A percentile compares a stretch with the other conserved stretches of the same genome.
These are phyloP conservation scores for Euproctis similis DNA, from an alignment of 2,888 invertebrate species.

Conservation along the genomic window DNA sequence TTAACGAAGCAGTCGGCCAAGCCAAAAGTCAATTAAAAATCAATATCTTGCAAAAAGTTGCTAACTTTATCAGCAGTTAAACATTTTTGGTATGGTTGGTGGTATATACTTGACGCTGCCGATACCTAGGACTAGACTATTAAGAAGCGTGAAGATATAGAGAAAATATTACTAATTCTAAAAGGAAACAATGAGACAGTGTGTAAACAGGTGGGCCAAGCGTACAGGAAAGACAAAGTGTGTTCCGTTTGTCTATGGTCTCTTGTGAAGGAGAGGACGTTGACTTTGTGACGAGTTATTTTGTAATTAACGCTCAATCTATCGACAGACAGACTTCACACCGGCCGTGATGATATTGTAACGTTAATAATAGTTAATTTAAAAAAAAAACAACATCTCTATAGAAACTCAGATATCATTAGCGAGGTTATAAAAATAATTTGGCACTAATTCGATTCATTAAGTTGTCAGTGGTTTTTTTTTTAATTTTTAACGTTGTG, in stretches of 20 bases:
- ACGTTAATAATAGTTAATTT: too few relatives aligned
- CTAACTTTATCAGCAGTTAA: too few relatives aligned
- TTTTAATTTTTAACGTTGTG: slow-evolving; percentile 22
- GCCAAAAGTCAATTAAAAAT: too few relatives aligned
- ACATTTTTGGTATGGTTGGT: too few relatives aligned
- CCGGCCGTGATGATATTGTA: slow-evolving; percentile 27
- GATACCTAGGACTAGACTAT: too few relatives aligned
- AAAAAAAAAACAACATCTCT: slow-evolving; percentile 29
- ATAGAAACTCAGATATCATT: slow-evolving; percentile 33
- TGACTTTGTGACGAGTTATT: slow-evolving; percentile 44
- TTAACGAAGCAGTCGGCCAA: too few relatives aligned
- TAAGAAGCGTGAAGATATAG: too few relatives aligned
- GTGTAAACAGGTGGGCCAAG: slow-evolving; percentile 15
- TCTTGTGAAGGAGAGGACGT: slow-evolving; percentile 33
- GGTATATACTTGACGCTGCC: too few relatives aligned
- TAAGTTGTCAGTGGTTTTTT: slow-evolving; percentile 27
- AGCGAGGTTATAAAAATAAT: slow-evolving; percentile 26
- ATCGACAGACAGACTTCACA: too few relatives aligned
- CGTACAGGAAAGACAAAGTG: slow-evolving; percentile 22
- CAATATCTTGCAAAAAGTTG: too few relatives aligned
- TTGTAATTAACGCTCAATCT: slow-evolving; percentile 52
- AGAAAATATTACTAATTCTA: too few relatives aligned
- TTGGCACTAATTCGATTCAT: slow-evolving; percentile 30
- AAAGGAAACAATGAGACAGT: slow-evolving; percentile 12
- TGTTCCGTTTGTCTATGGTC: slow-evolving; percentile 26